phyloP scores from a whole-genome alignment of 2,888 invertebrate species.

The Andricus quercusramuli region DNA sequence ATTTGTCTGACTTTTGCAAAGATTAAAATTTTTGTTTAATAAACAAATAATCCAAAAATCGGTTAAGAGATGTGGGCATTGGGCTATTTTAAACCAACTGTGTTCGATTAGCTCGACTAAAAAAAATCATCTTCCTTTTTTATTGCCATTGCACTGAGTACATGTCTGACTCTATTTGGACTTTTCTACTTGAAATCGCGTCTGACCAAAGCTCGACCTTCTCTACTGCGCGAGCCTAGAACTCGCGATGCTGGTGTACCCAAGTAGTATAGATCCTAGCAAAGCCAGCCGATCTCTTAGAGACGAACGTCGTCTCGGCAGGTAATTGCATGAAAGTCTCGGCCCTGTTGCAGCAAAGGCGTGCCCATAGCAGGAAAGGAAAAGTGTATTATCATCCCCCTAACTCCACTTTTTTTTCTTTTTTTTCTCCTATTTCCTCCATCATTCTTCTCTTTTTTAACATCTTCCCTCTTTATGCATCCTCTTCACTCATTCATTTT shows the following conservation, averaged over 20 bases:
- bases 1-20: too few relatives aligned
- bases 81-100: too few relatives aligned
- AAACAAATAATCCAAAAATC: too few relatives aligned
- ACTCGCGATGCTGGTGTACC: conserved; percentile 15
- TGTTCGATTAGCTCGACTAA: not conserved
- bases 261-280: conserved; percentile 59
- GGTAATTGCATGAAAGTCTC: conserved; percentile 69
- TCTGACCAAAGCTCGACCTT: conserved; percentile 66
- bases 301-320: conserved; percentile 63
- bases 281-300: conserved; percentile 51
- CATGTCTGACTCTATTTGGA: conserved; percentile 66
- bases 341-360: conserved; percentile 50
- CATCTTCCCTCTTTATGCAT: not conserved
- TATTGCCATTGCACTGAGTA: conserved; percentile 50
- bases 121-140: conserved; percentile 28
- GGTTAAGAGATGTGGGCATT: too few relatives aligned
- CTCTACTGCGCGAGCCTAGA: not conserved
- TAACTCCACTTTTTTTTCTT: conserved; percentile 36
- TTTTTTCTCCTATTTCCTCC: conserved; percentile 35
- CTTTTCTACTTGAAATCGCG: conserved; percentile 67
- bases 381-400: conserved; percentile 64
- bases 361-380: conserved; percentile 41
- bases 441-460: not conserved
- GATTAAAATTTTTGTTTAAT: too few relatives aligned
- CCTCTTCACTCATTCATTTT: conserved; percentile 28